Base-by-base conservation (phyloP, 2,888 invertebrate species). In the Melipona bicolor region DNA sequence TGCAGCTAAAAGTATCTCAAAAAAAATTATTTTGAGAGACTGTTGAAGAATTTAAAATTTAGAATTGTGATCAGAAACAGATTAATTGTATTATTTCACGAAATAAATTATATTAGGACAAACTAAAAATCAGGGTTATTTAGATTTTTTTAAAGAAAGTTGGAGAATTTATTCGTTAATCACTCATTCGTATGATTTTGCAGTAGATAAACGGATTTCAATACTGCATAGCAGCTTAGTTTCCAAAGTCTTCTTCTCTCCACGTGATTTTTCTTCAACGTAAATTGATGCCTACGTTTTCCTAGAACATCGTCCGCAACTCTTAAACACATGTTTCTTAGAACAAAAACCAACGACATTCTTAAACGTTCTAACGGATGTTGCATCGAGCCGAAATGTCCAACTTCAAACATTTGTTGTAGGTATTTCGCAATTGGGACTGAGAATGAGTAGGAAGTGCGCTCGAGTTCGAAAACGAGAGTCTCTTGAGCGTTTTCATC, bases 371-470 rank as follows among this genome's bases (percentile, higher is more conserved):
- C 82, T 61, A 83, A 76, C 82, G 82, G 83, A 83, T 82, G 69
- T 82, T 82, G 82, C 82, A 81, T 76, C 76, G 83, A 76, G 54
- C 70, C 82, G 71, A 76, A 83, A 82, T 67, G 71, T 82, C 83
- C 32, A 27, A 67, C 54, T 54, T 83, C 83, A 83, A 82, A 83
- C 83, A 83, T 83, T 83, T 76, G 17, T 61, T 24, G 52, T 67
- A 50, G 49, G n/a, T 15, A 32, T 79, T 76, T 79, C 69, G 15
- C 77, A 67, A 72, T 79, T 71, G n/a, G 49, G n/a, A 73, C 27
- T 54, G n/a, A 27, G 17, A 43, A 24, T 36, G n/a, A 61, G 13
- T n/a, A 4, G 52, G 11, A n/a, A 17, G 27, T 27, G 17, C 4
- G 80, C 61, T 65, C 17, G 52, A 69, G 50, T 79, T 27, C 54